These are phyloP conservation scores for Eumacrocentrus americanus DNA, from an alignment of 2,888 invertebrate species.

Conservation along the genomic window DNA sequence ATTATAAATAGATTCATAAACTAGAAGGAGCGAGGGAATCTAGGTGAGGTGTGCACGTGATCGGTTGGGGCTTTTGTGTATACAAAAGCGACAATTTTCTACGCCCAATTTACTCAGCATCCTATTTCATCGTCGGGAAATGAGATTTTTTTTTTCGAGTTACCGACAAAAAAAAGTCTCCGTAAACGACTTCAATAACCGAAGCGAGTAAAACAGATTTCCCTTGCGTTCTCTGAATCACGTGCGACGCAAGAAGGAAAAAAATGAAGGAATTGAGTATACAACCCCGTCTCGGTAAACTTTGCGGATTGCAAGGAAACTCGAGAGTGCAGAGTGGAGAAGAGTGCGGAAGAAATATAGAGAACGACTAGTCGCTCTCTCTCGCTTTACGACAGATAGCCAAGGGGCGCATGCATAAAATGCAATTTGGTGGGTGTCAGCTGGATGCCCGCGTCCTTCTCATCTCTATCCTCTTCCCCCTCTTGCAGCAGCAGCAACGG, in stretches of 20 bases:
- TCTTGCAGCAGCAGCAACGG: slow-evolving; percentile 32
- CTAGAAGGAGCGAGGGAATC: background rate
- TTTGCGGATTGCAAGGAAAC: slow-evolving; percentile 5
- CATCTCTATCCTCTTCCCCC: slow-evolving; percentile 28
- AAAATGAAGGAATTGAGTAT: slow-evolving; percentile 2
- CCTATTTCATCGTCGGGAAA: background rate
- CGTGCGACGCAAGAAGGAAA: background rate
- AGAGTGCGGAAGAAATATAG: slow-evolving; percentile 6
- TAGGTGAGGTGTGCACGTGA: background rate
- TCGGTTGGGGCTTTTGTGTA: background rate
- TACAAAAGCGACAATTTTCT: background rate
- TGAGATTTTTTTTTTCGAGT: background rate
- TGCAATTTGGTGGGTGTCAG: slow-evolving; percentile 51
- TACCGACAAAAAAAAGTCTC: background rate
- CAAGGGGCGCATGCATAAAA: slow-evolving; percentile 44
- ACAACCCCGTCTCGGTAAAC: slow-evolving; percentile 14
- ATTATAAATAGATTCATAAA: slow-evolving; percentile 26
- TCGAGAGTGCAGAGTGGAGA: slow-evolving; percentile 3
- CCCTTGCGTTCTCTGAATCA: slow-evolving; percentile 14
- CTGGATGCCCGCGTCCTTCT: slow-evolving; percentile 31
- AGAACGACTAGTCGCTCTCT: no score
- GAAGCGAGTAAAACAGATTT: slow-evolving; percentile 20
- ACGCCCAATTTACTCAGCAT: background rate
- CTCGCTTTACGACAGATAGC: slow-evolving; percentile 3
- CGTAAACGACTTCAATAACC: slow-evolving; percentile 10